A percentile compares a stretch with the other conserved stretches of the same genome.
phyloP scores from a whole-genome alignment of 1,140 invertebrate genomes.

The Zelostemma sp. region DNA sequence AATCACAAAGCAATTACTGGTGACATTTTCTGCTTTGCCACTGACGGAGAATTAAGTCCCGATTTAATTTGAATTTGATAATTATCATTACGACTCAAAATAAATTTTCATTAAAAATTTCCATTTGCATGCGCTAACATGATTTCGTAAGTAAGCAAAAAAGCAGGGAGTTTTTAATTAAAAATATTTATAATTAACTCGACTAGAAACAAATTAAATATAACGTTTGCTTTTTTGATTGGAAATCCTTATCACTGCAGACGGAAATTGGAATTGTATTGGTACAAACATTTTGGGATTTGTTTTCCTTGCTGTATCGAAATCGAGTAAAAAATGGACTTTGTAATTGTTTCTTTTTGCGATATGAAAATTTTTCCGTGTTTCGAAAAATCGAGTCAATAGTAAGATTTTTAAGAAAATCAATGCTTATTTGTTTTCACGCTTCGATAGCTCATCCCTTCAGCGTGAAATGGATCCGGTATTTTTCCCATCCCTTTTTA shows the following conservation, averaged over 20 bases:
- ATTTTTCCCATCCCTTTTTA: slow-evolving; percentile 28
- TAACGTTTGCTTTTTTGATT: slow-evolving; percentile 5
- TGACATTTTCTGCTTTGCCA: background rate
- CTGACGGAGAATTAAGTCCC: background rate
- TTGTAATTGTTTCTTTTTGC: too few species aligned
- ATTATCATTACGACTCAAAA: background rate
- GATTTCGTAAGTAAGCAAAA: too few species aligned
- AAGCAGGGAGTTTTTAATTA: background rate
- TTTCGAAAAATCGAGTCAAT: too few species aligned
- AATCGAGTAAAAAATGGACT: too few species aligned
- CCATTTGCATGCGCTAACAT: too few species aligned
- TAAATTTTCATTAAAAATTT: too few species aligned
- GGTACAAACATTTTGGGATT: too few species aligned
- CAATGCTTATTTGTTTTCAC: slow-evolving; percentile 56
- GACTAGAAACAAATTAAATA: slow-evolving; percentile 61
- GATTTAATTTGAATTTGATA: background rate
- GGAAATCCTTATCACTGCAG: slow-evolving; percentile 16
- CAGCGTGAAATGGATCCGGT: slow-evolving; percentile 52
- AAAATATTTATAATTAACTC: slow-evolving; percentile 65
- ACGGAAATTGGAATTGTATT: slow-evolving; percentile 31
- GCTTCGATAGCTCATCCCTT: slow-evolving; percentile 49
- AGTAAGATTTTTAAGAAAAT: slow-evolving; percentile 51
- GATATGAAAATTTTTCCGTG: too few species aligned
- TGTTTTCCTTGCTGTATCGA: too few species aligned
- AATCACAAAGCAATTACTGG: slow-evolving; percentile 7